A percentile compares a stretch with the other conserved stretches of the same genome.
Evolutionary conservation across 30 jellyfish, hydroid and myxozoan genomes (phyloP).

Genomic region (Aurelia sp.): DNA sequence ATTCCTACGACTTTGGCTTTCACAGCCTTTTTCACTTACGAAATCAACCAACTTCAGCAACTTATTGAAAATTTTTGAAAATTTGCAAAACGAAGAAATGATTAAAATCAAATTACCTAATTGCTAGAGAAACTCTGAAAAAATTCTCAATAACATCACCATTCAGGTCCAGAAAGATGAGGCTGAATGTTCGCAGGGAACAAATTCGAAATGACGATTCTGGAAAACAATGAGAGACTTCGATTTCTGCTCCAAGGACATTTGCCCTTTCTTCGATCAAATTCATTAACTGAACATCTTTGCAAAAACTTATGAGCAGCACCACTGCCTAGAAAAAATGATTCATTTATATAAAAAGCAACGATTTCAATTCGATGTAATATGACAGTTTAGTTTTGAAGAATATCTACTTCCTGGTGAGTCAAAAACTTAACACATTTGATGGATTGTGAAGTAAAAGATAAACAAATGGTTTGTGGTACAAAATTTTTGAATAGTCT

Average conservation of each 20-base stretch:
- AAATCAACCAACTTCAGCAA: too few species aligned
- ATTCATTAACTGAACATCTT: constrained; percentile 18
- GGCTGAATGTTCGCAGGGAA: constrained; percentile 10
- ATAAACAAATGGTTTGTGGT: too few species aligned
- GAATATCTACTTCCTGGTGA: too few species aligned
- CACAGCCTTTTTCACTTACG: too few species aligned
- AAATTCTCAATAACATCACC: constrained; percentile 35
- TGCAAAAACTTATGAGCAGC: constrained; percentile 52
- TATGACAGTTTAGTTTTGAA: too few species aligned
- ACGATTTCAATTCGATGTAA: not conserved
- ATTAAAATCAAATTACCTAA: constrained; percentile 19
- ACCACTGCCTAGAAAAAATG: constrained; percentile 9
- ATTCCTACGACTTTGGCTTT: too few species aligned
- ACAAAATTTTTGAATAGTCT: too few species aligned
- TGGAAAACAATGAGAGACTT: constrained; percentile 71
- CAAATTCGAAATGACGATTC: constrained; percentile 69
- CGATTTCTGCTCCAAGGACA: constrained; percentile 13
- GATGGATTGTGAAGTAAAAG: too few species aligned
- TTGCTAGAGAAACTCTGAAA: constrained; percentile 29
- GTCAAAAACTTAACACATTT: too few species aligned
- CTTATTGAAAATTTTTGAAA: too few species aligned
- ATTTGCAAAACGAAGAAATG: too few species aligned
- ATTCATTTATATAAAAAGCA: not conserved
- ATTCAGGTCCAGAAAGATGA: constrained; percentile 74
- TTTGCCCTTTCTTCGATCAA: constrained; percentile 48